phyloP scores from a whole-genome alignment of 2,113 vertebrate genomes.

The Xenopus tropicalis region UCB_Xtro_10.0 CM004445.2:105525001-105525500 shows the following conservation, averaged over 20 bases:
- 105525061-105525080: constrained; percentile 90
- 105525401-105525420: constrained; percentile 96
- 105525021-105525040: constrained; percentile 88
- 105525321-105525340: constrained; percentile 97
- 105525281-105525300: constrained; percentile 93
- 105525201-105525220: constrained; percentile 63
- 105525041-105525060: constrained; percentile 89
- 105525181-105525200: constrained; percentile 69
- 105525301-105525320: constrained; percentile 95
- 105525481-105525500: constrained; percentile 80
- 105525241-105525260: constrained; percentile 65
- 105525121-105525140: constrained; percentile 73
- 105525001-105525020: constrained; percentile 85
- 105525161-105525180: constrained; percentile 72
- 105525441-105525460: constrained; percentile 99
- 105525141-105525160: constrained; percentile 69
- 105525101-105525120: constrained; percentile 89
- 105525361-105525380: constrained; percentile 97
- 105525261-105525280: constrained; percentile 84
- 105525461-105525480: constrained; percentile 92
- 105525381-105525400: constrained; percentile 98
- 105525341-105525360: constrained; percentile 91
- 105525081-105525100: constrained; percentile 95
- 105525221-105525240: constrained; percentile 67
- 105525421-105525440: constrained; percentile 97